Base-by-base conservation (phyloP, 2,797 vertebrate species). In the Cottoperca gobio region DNA sequence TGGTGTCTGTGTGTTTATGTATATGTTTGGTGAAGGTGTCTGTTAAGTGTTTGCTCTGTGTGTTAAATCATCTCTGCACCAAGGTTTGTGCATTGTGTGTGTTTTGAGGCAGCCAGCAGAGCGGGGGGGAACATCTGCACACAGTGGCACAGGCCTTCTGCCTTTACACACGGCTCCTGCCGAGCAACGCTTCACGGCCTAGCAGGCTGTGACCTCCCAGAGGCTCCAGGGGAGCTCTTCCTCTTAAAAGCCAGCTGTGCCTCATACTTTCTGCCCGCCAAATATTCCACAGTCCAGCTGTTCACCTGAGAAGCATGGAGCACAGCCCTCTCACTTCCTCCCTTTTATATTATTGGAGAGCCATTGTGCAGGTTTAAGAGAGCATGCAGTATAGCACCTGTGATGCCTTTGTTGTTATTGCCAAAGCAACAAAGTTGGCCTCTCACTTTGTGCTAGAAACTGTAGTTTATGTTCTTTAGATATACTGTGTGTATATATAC, bases 191-290 rank as follows among this genome's bases (percentile, higher is more conserved):
- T 93, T 93, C 89, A 93, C 86, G 88, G 93, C 92, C 91, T 93
- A 93, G 93, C 93, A 94, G 92, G 89, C 92, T 93, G 94, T 94
- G 93, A 95, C 94, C 93, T 94, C 92, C 92, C 91, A 88, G 82
- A 87, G 93, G 92, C 92, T 93, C 92, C 83, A 71, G 86, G 91
- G 94, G 91, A 92, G 86, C 86, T 93, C 92, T 93, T 93, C 91
- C 93, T 93, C 93, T 93, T 95, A 93, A 95, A 94, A 94, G 93
- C 93, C 94, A 95, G 94, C 94, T 95, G 94, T 94, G 93, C 90
- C 91, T 91, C 87, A 84, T 88, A 89, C 90, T 91, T 88, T 88
- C 83, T 83, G 86, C 82, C 86, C 87, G 92, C 92, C 93, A 94
- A 94, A 92, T 91, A 92, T 92, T 91, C 87, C 90, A 90, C 90